Conservation (phyloP, 2,888 invertebrate species). For the Lasioglossum morio region DNA sequence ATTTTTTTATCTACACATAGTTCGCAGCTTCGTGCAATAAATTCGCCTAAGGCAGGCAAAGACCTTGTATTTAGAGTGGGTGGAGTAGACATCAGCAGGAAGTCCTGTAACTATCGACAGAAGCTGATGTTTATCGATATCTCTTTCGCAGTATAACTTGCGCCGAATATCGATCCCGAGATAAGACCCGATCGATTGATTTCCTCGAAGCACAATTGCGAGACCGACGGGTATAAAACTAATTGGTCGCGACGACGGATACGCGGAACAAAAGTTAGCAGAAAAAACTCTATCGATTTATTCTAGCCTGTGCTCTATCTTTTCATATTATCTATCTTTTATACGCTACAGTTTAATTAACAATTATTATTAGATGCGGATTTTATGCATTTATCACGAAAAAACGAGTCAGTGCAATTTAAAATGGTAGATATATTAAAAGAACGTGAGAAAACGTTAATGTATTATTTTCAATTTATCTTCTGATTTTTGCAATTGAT, state of each 20-base stretch:
- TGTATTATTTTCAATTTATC: too few relatives aligned
- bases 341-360: too few relatives aligned
- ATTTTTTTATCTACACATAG: conserved; percentile 1
- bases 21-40: conserved; percentile 23
- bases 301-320: neutral
- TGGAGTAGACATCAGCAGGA: conserved; percentile 53
- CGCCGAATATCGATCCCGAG: conserved; percentile 36
- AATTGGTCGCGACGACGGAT: neutral
- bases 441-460: too few relatives aligned
- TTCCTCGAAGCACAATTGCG: conserved; percentile 18
- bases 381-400: too few relatives aligned
- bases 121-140: conserved; percentile 33
- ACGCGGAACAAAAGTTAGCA: neutral
- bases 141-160: conserved; percentile 10
- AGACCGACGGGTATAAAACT: neutral
- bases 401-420: too few relatives aligned
- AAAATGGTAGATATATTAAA: too few relatives aligned
- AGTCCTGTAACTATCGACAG: conserved; percentile 32
- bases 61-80: conserved; percentile 63
- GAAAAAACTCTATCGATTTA: neutral
- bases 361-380: too few relatives aligned
- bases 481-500: too few relatives aligned
- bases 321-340: too few relatives aligned
- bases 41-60: conserved; percentile 33
- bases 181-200: neutral